A percentile compares a stretch with the other conserved stretches of the same genome.
Evolutionary conservation across 2,113 vertebrate genomes (phyloP).

Genomic region (Chaetura pelagica): DNA sequence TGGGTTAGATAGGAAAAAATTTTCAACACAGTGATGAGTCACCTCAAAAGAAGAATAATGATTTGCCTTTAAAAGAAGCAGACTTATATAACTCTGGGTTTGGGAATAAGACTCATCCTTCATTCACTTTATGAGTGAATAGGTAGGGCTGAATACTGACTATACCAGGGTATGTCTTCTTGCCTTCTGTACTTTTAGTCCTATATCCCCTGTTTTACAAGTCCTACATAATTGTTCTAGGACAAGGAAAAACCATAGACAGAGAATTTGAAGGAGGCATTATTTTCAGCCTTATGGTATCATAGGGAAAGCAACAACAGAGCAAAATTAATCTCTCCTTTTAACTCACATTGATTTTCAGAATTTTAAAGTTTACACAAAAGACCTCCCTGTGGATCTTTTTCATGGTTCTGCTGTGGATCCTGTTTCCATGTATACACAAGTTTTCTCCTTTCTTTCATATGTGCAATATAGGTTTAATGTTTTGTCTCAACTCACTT

Average conservation of each 20-base stretch:
- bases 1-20: neutral
- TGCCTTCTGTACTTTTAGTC: neutral
- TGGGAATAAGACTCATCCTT: neutral
- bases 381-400: neutral
- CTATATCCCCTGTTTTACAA: neutral
- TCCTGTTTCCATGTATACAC: neutral
- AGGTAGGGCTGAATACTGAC: neutral
- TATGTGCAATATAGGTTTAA: neutral
- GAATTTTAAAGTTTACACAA: neutral
- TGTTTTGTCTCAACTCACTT: neutral
- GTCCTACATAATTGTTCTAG: neutral
- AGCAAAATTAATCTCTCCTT: neutral
- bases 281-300: neutral
- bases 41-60: neutral
- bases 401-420: neutral
- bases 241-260: neutral
- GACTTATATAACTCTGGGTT: neutral
- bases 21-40: neutral
- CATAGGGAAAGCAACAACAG: neutral
- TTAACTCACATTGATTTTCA: neutral
- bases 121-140: neutral
- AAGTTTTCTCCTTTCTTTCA: slow-evolving; percentile 15
- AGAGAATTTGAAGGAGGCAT: neutral
- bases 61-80: neutral
- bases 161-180: neutral